Base-by-base conservation (phyloP, 2,888 invertebrate species). In the Corbicula japonica region DNA sequence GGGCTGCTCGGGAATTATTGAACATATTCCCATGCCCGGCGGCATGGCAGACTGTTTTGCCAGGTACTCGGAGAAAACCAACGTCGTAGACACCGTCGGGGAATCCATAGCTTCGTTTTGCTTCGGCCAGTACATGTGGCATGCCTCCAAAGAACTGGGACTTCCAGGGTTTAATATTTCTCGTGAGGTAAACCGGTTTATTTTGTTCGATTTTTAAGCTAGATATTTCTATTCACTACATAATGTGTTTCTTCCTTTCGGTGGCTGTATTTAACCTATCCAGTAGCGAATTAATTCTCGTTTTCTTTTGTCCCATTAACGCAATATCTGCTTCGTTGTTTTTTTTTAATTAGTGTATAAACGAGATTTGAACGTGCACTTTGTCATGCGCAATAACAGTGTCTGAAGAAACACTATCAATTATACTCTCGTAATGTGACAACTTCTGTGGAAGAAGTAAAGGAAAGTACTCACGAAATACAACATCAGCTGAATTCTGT, bases 21-120 rank as follows among this genome's bases (percentile, higher is more conserved):
- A 82, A 34, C 83, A 86, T 15, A 77, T 87, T 10, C 84, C 88
- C 0, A 52, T 88, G 32, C 89, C 88, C 1, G 58, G 35, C 3
- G 58, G 72, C n/a, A 63, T 88, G 52, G 72, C 86, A 28, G 83
- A 87, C 21, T 89, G 89, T 62, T 89, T 88, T 69, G 68, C 76
- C 18, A 50, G 84, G 23, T 87, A 83, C 41, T 76, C 87, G 0
- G 58, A 72, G 34, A 84, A 80, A 52, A 87, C 87, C 10, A 82
- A 74, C 32, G 79, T 85, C 15, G 61, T 63, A 4, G 80, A 86
- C 18, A 87, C 87, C 8, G 86, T 86, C 6, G 86, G 85, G 4
- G 84, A 84, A 50, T 84, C 87, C 12, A 86, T 87, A 41, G 80
- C 83, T 6, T 80, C 84, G 58, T 84, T 83, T 50, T 86, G 86